Percentiles rank a stretch among this genome's conserved stretches.
These are phyloP conservation scores for Hemitrygon akajei DNA, from an alignment of 2,797 vertebrate species.

Conservation along the genomic window DNA sequence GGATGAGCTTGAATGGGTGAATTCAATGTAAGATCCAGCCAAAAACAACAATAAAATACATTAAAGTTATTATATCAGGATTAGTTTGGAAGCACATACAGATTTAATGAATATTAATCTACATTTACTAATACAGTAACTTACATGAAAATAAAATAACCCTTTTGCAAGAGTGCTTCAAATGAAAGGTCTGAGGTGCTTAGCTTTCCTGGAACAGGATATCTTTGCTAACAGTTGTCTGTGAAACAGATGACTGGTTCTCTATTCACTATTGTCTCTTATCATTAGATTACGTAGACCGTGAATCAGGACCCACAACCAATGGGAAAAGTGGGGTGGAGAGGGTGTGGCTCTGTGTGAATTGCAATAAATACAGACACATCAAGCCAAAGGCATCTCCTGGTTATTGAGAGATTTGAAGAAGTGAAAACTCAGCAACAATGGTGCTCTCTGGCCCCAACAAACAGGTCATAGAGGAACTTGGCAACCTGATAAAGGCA, in stretches of 20 bases:
- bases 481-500: rapidly evolving
- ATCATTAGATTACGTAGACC: neutral
- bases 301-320: neutral
- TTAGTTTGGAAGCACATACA: no score
- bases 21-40: no score
- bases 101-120: no score
- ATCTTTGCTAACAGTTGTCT: neutral
- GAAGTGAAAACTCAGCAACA: neutral
- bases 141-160: neutral
- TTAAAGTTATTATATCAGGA: no score
- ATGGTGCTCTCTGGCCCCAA: neutral
- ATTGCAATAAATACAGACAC: neutral
- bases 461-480: rapidly evolving
- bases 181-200: neutral
- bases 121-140: no score
- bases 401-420: neutral
- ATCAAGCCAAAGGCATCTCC: neutral
- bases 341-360: neutral
- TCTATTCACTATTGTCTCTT: neutral
- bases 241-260: neutral
- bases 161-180: neutral
- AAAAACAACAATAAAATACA: no score
- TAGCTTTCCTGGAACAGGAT: neutral
- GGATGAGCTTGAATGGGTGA: no score
- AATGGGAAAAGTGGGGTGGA: neutral